Percentiles rank a stretch among this genome's conserved stretches.
These are phyloP conservation scores for Meteorus sp. DNA, from an alignment of 1,140 invertebrate species.

Conservation along the genomic window DNA sequence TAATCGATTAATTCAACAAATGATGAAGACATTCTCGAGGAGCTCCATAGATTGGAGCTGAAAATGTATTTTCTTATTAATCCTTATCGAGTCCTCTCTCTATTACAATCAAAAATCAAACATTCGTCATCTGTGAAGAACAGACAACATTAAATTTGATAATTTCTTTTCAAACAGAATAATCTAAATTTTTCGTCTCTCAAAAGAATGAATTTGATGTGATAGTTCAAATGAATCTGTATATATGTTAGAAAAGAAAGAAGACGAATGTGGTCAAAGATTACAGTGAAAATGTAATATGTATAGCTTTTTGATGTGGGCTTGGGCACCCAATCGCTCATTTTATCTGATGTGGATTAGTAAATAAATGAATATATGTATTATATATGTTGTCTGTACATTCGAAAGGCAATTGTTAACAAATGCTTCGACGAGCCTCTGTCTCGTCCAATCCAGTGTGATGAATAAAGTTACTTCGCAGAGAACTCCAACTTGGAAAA, in stretches of 20 bases:
- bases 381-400: conserved; percentile 6
- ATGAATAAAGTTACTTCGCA: conserved; percentile 2
- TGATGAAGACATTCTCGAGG: background rate
- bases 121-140: background rate
- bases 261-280: background rate
- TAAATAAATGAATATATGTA: background rate
- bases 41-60: conserved; percentile 27
- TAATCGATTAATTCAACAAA: too few species aligned
- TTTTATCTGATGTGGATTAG: background rate
- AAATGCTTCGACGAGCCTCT: too few species aligned
- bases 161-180: conserved; percentile 1
- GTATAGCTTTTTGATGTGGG: conserved; percentile 13
- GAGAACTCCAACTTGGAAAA: conserved; percentile 24
- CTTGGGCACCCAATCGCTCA: conserved; percentile 4
- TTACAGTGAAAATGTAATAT: background rate
- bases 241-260: conserved; percentile 19
- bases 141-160: background rate
- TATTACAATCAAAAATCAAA: conserved; percentile 22
- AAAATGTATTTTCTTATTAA: conserved; percentile 43
- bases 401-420: too few species aligned
- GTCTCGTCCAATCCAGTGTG: background rate
- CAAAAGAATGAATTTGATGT: conserved; percentile 11
- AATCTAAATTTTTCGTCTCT: conserved; percentile 1
- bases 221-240: conserved; percentile 16
- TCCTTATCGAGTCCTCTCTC: too few species aligned